Conservation (phyloP, 64 coral and sea anemone genomes). For the Montipora efflorescens region DNA sequence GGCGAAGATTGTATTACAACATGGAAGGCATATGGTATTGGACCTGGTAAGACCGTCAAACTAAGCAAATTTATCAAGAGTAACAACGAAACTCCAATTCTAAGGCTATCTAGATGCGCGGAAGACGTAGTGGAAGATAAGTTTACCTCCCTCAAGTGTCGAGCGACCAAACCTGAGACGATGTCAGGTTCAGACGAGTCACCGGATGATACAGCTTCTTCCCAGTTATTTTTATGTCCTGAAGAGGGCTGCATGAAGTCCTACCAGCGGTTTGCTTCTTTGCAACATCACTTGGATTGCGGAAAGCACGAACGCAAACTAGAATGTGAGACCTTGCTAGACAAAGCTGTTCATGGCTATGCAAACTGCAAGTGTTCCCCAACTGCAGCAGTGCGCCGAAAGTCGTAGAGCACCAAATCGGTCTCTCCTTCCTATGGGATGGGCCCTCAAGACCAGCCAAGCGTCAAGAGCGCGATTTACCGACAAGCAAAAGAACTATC, state of each 20-base stretch:
- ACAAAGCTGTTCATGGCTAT: too few relatives aligned
- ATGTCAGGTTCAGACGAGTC: neutral
- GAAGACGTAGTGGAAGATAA: neutral
- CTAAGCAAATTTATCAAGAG: neutral
- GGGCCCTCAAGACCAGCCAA: too few relatives aligned
- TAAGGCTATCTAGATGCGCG: neutral
- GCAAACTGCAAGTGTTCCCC: too few relatives aligned
- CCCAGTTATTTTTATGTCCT: conserved; percentile 26
- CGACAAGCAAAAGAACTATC: too few relatives aligned
- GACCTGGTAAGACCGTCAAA: neutral
- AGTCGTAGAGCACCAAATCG: too few relatives aligned
- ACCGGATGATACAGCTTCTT: neutral
- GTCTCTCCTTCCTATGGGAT: too few relatives aligned
- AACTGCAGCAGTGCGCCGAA: too few relatives aligned
- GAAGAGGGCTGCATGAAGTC: conserved; percentile 52
- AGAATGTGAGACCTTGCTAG: too few relatives aligned
- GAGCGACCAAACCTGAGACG: neutral
- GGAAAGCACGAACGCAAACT: too few relatives aligned
- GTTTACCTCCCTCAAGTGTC: neutral
- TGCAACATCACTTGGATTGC: conserved; percentile 46
- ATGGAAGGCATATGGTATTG: neutral
- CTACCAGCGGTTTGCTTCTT: conserved; percentile 23
- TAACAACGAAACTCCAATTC: neutral
- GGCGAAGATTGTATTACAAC: too few relatives aligned
- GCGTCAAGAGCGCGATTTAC: too few relatives aligned